Evolutionary conservation across 1,140 invertebrate genomes (phyloP), one percentile per base, ranked within the genome.

Genomic region (Aporrectodea caliginosa): DNA sequence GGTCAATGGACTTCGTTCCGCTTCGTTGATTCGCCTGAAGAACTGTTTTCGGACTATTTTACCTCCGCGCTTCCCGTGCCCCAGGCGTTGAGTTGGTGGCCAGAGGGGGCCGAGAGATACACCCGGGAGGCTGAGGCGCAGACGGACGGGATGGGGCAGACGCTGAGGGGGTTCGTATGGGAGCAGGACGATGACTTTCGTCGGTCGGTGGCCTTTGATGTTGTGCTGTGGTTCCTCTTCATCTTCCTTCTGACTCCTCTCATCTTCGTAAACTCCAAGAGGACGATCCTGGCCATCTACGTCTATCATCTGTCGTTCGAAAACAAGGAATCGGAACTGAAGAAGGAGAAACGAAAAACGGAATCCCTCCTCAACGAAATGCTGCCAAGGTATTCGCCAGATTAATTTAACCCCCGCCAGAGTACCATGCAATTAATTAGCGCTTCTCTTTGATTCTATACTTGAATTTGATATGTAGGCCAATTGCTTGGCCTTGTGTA

Each of bases 281-380:
- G 43, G 22, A 58, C 43, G 43, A 58, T 22, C 6, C 43, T 58
- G 6, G 43, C 43, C 43, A 58, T 58, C 22, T 58, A 58, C 43
- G 43, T 58, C 43, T 58, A 58, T 58, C 43, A 58, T 58, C 43
- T 58, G 43, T 58, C 43, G 43, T 58, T 68, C 33, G 75, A 76
- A 35, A 76, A 2, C 16, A 76, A 76, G 43, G 43, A 35, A 14
- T 31, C 43, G 75, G 75, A 76, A 76, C 33, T 76, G 1, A 35
- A 35, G 29, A 76, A 76, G 31, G 79, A 80, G 74, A 79, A 77
- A 30, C 75, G 29, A 22, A 34, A 43, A 22, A 77, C 79, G 6
- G 75, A 80, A 58, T 16, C 16, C 16, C 69, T 80, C 2, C 34
- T 80, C n/a, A 30, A 80, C 75, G 75, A 80, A 33, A 80, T 80